Evolutionary conservation across 2,113 vertebrate species (phyloP).

Genomic region (Aphelocoma coerulescens): DNA sequence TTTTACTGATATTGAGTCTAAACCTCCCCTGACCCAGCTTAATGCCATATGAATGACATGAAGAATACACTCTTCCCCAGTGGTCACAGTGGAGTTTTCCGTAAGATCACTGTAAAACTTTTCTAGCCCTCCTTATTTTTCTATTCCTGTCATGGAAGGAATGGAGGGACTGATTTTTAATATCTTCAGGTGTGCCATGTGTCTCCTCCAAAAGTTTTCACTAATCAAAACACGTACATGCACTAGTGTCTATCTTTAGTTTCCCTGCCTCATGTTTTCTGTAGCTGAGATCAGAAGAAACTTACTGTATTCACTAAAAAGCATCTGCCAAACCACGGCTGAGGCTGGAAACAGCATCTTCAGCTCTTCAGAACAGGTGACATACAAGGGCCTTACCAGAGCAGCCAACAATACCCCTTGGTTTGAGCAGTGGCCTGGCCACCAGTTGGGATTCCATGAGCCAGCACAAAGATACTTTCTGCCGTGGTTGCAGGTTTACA

Average conservation of each 20-base stretch:
- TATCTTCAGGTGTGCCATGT: neutral
- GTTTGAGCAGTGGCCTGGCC: neutral
- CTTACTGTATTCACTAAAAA: neutral
- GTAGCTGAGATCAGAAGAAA: neutral
- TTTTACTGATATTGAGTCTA: neutral
- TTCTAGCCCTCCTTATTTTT: neutral
- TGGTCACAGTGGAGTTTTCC: neutral
- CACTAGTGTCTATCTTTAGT: neutral
- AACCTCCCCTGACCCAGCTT: neutral
- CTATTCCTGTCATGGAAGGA: neutral
- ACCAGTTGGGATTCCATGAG: neutral
- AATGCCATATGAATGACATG: neutral
- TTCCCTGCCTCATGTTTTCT: neutral
- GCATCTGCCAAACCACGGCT: neutral
- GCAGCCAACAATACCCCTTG: neutral
- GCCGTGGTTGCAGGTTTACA: fast-evolving
- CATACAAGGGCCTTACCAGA: neutral
- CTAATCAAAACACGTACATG: neutral
- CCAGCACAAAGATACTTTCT: neutral
- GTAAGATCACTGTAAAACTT: neutral
- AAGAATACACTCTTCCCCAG: neutral
- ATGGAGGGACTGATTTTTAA: neutral
- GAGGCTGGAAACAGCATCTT: neutral
- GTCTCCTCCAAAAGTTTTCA: neutral
- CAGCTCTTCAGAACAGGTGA: neutral